A percentile compares a stretch with the other conserved stretches of the same genome.
These are phyloP conservation scores for Albula glossodonta DNA, from an alignment of 2,113 vertebrate species.

Conservation along the genomic window DNA sequence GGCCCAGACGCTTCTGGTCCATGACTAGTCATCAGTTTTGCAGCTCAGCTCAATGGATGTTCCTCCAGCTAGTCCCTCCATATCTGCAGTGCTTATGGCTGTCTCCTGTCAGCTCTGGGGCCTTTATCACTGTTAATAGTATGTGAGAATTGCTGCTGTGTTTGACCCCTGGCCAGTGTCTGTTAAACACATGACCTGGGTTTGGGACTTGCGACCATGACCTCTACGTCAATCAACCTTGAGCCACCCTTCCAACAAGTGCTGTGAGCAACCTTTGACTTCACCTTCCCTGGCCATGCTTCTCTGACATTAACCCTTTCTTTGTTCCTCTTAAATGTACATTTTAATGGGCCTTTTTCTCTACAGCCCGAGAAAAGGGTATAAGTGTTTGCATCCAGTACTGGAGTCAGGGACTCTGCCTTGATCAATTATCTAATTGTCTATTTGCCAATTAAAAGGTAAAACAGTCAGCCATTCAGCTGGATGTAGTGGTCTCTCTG, in stretches of 20 bases:
- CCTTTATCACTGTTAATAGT: background rate
- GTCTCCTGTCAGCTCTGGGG: background rate
- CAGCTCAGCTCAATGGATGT: background rate
- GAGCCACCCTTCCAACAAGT: background rate
- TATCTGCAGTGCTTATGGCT: background rate
- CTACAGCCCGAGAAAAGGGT: background rate
- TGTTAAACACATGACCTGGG: constrained; percentile 3
- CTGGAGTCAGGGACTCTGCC: constrained; percentile 4
- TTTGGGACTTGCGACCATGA: background rate
- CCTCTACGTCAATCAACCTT: background rate
- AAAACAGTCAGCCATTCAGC: background rate
- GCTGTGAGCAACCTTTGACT: constrained; percentile 4
- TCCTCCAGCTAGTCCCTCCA: background rate
- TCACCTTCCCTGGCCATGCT: background rate
- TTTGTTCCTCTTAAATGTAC: background rate
- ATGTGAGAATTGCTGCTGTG: background rate
- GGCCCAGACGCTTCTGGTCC: constrained; percentile 42
- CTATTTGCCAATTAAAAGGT: background rate
- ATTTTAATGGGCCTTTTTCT: constrained; percentile 7
- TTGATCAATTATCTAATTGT: constrained; percentile 11
- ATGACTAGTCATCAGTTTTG: background rate
- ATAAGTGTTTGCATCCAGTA: background rate
- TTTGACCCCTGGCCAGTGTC: background rate
- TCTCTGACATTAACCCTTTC: background rate
- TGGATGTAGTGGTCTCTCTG: constrained; percentile 66